Evolutionary conservation across 2,888 invertebrate species (phyloP).

Genomic region (Nomada ferruginata): DNA sequence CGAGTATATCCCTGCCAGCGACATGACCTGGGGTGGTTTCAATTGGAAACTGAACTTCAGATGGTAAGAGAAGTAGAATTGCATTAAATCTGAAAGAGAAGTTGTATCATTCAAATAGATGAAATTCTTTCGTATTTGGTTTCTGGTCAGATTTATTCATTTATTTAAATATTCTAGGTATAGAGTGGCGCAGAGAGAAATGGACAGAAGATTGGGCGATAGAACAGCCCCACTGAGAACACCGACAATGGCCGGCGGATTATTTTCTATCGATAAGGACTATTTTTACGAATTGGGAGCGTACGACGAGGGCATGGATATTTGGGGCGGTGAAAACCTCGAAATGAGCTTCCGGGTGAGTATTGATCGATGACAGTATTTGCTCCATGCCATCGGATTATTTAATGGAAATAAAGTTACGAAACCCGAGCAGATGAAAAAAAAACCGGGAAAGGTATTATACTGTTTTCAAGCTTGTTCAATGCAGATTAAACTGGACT

Average conservation of each 20-base stretch:
- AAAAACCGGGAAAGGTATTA: neutral
- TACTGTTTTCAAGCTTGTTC: conserved; percentile 3
- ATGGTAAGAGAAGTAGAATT: conserved; percentile 88
- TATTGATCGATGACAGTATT: conserved; percentile 42
- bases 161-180: conserved; percentile 88
- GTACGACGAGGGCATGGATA: conserved; percentile 99
- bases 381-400: neutral
- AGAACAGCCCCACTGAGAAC: conserved; percentile 96
- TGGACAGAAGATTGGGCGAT: conserved; percentile 96
- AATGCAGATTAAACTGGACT: conserved; percentile 11
- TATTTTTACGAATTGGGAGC: conserved; percentile 99
- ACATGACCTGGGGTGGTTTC: conserved; percentile 99
- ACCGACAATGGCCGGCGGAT: conserved; percentile 99
- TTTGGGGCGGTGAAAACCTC: conserved; percentile 98
- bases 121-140: neutral
- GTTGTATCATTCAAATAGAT: too few relatives aligned
- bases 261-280: conserved; percentile 97
- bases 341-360: conserved; percentile 97
- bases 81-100: too few relatives aligned
- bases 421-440: neutral
- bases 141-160: neutral
- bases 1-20: conserved; percentile 99
- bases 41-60: conserved; percentile 99
- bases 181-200: conserved; percentile 98
- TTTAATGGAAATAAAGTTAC: conserved; percentile 7